Conservation (phyloP, 2,113 vertebrate species). For the Pangasianodon hypophthalmus region DNA sequence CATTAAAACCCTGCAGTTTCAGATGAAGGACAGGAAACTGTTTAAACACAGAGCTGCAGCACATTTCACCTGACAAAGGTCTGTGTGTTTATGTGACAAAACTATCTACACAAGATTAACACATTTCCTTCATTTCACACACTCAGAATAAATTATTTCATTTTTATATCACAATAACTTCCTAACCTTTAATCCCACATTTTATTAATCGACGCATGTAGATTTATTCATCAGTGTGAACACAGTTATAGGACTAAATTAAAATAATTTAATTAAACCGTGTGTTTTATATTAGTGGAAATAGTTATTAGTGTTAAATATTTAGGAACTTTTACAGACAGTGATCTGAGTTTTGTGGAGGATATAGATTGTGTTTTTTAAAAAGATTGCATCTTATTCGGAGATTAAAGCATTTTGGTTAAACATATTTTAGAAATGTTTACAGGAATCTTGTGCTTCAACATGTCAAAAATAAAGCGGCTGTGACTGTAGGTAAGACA, state of each 20-base stretch:
- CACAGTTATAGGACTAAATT: neutral
- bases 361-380: no score
- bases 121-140: neutral
- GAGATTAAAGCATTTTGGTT: no score
- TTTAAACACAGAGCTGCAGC: neutral
- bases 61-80: neutral
- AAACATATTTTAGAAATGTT: no score
- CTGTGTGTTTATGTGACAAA: neutral
- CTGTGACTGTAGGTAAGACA: no score
- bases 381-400: no score
- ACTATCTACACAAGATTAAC: neutral
- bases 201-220: neutral
- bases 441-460: no score
- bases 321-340: no score
- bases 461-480: no score
- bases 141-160: neutral
- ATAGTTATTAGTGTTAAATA: no score
- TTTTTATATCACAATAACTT: neutral
- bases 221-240: neutral
- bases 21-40: neutral
- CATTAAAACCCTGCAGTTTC: neutral
- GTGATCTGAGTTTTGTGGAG: no score
- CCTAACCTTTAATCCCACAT: neutral
- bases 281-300: neutral
- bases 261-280: neutral